Conservation (phyloP, 2,113 vertebrate genomes). For the Clarias gariepinus region DNA sequence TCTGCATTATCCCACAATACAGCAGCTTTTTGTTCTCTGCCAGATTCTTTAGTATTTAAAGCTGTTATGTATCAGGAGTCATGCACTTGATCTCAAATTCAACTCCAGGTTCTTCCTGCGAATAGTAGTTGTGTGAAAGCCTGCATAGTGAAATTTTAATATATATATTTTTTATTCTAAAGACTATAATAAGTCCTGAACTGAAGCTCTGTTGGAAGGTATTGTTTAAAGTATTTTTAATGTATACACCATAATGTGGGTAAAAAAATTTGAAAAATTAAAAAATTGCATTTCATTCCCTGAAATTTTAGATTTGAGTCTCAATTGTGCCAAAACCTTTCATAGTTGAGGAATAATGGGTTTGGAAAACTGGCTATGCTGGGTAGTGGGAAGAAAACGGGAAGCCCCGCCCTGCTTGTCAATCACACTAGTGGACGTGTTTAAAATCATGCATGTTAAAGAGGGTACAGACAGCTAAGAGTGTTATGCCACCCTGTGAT, state of each 20-base stretch:
- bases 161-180: too few relatives aligned
- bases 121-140: neutral
- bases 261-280: too few relatives aligned
- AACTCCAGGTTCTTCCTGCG: neutral
- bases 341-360: neutral
- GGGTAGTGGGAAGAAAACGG: neutral
- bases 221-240: too few relatives aligned
- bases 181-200: neutral
- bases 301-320: neutral
- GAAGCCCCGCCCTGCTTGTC: neutral
- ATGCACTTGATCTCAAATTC: neutral
- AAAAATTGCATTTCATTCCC: neutral
- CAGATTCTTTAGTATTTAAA: neutral
- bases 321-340: neutral
- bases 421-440: neutral
- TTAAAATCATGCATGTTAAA: neutral
- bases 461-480: neutral
- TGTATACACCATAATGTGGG: too few relatives aligned
- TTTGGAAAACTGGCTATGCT: neutral
- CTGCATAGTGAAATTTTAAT: neutral
- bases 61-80: neutral
- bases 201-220: neutral
- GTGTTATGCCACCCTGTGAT: neutral
- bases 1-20: neutral
- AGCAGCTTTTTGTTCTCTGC: neutral